Conservation (phyloP, 2,888 invertebrate species). For the Agelastica alni region DNA sequence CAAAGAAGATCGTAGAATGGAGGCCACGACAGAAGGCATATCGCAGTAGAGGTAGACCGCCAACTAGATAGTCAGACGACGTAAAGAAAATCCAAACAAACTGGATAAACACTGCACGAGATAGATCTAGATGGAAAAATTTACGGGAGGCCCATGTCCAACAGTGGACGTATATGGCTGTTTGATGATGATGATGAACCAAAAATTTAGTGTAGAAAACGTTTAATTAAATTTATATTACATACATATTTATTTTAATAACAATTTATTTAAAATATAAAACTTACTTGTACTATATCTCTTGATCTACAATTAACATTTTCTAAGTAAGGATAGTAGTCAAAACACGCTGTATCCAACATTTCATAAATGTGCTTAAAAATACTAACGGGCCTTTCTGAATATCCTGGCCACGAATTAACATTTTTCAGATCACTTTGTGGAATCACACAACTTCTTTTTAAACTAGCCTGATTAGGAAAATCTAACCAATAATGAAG, state of each 20-base stretch:
- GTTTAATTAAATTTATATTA: no score
- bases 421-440: slow-evolving; percentile 64
- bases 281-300: slow-evolving; percentile 74
- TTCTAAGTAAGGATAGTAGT: slow-evolving; percentile 73
- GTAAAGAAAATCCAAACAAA: no score
- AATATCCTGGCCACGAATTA: slow-evolving; percentile 65
- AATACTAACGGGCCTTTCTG: slow-evolving; percentile 68
- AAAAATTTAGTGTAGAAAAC: no score
- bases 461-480: slow-evolving; percentile 57
- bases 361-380: slow-evolving; percentile 72
- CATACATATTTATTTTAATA: background rate
- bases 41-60: no score
- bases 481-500: slow-evolving; percentile 87
- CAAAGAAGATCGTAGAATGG: no score
- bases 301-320: slow-evolving; percentile 74
- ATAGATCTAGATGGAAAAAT: no score
- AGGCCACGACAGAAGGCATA: no score
- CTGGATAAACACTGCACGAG: no score
- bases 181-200: no score
- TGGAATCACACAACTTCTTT: slow-evolving; percentile 30
- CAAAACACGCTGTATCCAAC: slow-evolving; percentile 60
- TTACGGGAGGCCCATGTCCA: no score
- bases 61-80: no score
- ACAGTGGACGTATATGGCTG: no score
- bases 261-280: background rate